Base-by-base conservation (phyloP, 2,888 invertebrate species). In the Caenorhabditis zanzibari region DNA sequence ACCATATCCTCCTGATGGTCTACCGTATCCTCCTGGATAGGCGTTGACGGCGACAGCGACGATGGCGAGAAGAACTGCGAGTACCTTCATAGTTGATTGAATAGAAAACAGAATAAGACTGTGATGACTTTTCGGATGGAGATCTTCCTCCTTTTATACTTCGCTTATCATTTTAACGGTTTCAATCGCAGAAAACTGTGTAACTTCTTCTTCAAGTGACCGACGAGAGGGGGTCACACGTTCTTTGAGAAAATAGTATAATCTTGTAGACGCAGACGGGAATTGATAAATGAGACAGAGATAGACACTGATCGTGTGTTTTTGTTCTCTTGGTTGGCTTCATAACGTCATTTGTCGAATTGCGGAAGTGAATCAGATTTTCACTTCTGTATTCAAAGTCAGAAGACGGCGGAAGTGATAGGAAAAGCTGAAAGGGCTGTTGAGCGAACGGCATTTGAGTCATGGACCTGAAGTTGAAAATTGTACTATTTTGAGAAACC, bases 21-120 rank as follows among this genome's bases (percentile, higher is more conserved):
- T 77, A 54, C 77, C 77, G 69, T 77, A 77, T 32, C 77, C 77
- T 22, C 77, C 64, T 44, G 79, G 79, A 71, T 64, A 71, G n/a
- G 79, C 79, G 49, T 68, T 38, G 54, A 79, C 32, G 32, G 58
- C 79, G 56, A 79, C 71, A 12, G 71, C 79, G 63, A 35, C 54
- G 32, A 79, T 71, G 32, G 71, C 71, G 49, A 71, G 56, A 69
- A 79, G 79, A 63, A 79, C 24, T 26, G 79, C 79, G 41, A 79
- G 71, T 44, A 79, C 63, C 71, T 79, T 79, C 79, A 79, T 79
- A n/a, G 54, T 28, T 54, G 4, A 24, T 52, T 19, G 54, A 44
- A 24, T 35, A 32, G 41, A 54, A 35, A 72, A n/a, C 19, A 44
- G 44, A 58, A 71, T n/a, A 41, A 22, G 16, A 38, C 38, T n/a